These are phyloP conservation scores for Styela clava DNA, from an alignment of 23 tunicate species.

Conservation along the genomic window DNA sequence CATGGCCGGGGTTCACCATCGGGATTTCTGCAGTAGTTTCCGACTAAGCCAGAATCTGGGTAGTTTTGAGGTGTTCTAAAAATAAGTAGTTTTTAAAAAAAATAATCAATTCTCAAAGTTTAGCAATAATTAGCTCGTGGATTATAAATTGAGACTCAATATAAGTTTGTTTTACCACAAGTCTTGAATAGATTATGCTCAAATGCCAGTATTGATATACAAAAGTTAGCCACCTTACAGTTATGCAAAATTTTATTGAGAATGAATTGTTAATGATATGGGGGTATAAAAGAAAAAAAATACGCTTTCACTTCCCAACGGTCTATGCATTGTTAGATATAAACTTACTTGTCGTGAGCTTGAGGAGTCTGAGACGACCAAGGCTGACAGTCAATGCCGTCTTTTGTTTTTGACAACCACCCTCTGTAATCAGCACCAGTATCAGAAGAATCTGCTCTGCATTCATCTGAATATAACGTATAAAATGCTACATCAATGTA, in stretches of 20 bases:
- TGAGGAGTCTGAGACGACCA: constrained; percentile 81
- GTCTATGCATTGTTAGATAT: too few relatives aligned
- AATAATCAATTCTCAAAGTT: too few relatives aligned
- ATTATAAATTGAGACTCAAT: too few relatives aligned
- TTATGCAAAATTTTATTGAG: too few relatives aligned
- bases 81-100: background rate
- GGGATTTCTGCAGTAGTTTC: constrained; percentile 81
- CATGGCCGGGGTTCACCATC: constrained; percentile 64
- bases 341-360: constrained; percentile 62
- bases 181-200: too few relatives aligned
- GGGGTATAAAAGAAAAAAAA: too few relatives aligned
- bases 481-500: background rate
- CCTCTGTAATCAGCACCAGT: constrained; percentile 75
- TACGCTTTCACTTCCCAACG: too few relatives aligned
- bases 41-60: constrained; percentile 57
- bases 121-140: too few relatives aligned
- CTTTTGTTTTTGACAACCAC: constrained; percentile 63
- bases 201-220: background rate
- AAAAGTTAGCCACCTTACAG: too few relatives aligned
- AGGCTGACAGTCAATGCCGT: constrained; percentile 59
- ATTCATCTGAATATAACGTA: constrained; percentile 43
- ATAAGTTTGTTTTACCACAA: too few relatives aligned
- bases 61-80: constrained; percentile 64
- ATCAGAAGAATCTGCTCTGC: constrained; percentile 34
- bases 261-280: too few relatives aligned